phyloP scores from a whole-genome alignment of 2,113 vertebrate genomes.

The Otocyon megalotis region DNA sequence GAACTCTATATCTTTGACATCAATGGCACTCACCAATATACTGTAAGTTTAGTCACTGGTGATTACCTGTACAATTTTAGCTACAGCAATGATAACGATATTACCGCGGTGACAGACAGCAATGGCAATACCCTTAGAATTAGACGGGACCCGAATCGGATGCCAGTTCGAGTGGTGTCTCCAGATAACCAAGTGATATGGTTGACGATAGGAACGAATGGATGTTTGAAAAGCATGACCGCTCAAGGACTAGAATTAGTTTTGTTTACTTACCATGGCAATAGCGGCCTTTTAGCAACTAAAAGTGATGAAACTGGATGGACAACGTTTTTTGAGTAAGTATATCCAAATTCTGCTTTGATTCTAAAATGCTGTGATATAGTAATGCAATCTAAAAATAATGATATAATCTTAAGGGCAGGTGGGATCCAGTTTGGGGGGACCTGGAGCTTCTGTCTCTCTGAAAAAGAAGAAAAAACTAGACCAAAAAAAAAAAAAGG shows the following conservation, averaged over 20 bases:
- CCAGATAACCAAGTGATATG: conserved; percentile 99
- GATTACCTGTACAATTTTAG: conserved; percentile 97
- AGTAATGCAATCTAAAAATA: not conserved
- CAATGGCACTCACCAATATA: conserved; percentile 98
- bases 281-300: conserved; percentile 96
- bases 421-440: not conserved
- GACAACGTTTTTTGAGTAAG: conserved; percentile 99
- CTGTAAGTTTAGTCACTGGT: conserved; percentile 95
- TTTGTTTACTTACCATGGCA: conserved; percentile 97
- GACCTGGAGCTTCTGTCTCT: not conserved
- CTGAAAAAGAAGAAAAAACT: not conserved
- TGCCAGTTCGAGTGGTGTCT: conserved; percentile 96
- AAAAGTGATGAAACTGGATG: conserved; percentile 98
- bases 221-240: conserved; percentile 95
- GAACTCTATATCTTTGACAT: conserved; percentile 98
- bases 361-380: not conserved
- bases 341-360: conserved; percentile 72
- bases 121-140: conserved; percentile 96
- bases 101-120: conserved; percentile 95
- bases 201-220: conserved; percentile 96
- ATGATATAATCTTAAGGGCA: not conserved
- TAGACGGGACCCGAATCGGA: conserved; percentile 94
- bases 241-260: conserved; percentile 96
- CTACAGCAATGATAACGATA: conserved; percentile 96
- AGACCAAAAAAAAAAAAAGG: not conserved